Evolutionary conservation across 2,888 invertebrate species (phyloP).

Genomic region (Hydrotaea diabolus): DNA sequence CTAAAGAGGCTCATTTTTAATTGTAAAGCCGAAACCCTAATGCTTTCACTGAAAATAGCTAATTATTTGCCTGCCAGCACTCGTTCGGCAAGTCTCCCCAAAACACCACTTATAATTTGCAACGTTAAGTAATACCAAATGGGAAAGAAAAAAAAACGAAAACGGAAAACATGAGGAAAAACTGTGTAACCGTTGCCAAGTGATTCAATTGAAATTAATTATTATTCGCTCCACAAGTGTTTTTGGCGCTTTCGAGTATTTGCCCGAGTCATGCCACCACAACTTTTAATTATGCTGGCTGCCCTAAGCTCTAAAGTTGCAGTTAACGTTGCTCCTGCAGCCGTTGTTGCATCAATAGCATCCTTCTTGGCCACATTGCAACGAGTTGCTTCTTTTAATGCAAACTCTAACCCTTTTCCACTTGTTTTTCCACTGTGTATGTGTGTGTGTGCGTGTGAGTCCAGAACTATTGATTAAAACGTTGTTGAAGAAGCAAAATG

Average conservation of each 20-base stretch:
- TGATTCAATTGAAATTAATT: conserved; percentile 80
- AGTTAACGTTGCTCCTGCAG: conserved; percentile 53
- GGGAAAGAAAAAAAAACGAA: conserved; percentile 7
- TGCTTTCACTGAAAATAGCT: conserved; percentile 9
- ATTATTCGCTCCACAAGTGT: conserved; percentile 79
- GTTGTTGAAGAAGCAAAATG: neutral
- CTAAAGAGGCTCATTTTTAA: no score
- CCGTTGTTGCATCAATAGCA: conserved; percentile 63
- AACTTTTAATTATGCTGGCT: conserved; percentile 69
- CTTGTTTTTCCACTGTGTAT: neutral
- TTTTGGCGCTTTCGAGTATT: conserved; percentile 67
- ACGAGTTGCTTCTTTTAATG: conserved; percentile 34
- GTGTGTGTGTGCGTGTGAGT: neutral
- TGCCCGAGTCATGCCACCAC: conserved; percentile 65
- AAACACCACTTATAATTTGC: conserved; percentile 21
- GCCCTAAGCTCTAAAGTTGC: conserved; percentile 53
- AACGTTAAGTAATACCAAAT: neutral
- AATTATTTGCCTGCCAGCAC: neutral
- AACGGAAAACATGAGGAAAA: conserved; percentile 6
- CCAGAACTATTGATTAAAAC: conserved; percentile 30
- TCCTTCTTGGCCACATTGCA: conserved; percentile 30
- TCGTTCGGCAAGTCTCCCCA: conserved; percentile 4
- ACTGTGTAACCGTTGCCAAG: conserved; percentile 61
- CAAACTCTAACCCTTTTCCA: conserved; percentile 44
- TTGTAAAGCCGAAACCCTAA: no score